Conservation (phyloP, 2,888 invertebrate species). For the Abrostola triplasia region DNA sequence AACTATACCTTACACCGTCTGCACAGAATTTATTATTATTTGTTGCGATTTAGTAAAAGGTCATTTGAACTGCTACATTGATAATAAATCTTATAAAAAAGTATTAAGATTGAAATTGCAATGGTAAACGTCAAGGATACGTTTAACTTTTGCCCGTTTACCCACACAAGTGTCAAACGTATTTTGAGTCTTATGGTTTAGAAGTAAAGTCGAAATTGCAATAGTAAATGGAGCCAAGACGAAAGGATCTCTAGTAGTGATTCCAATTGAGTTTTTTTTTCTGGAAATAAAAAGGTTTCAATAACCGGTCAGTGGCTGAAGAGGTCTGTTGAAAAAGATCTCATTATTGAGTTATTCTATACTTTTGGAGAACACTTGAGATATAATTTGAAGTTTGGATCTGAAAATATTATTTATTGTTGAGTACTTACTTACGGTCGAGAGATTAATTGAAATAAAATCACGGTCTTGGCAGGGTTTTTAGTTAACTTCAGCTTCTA, state of each 20-base stretch:
- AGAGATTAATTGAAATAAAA: conserved; percentile 14
- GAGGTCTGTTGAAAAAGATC: conserved; percentile 54
- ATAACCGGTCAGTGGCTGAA: conserved; percentile 69
- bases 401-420: conserved; percentile 26
- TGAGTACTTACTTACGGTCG: conserved; percentile 14
- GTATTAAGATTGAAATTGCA: conserved; percentile 35
- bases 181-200: background rate
- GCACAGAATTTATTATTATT: conserved; percentile 25
- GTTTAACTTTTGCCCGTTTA: conserved; percentile 27
- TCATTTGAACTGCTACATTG: background rate
- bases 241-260: conserved; percentile 51
- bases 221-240: conserved; percentile 52
- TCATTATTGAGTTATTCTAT: conserved; percentile 61
- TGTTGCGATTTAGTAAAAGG: conserved; percentile 8
- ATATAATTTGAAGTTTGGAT: conserved; percentile 32
- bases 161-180: background rate
- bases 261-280: conserved; percentile 68
- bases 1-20: conserved; percentile 47
- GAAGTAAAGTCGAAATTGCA: conserved; percentile 51
- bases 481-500: too few species aligned
- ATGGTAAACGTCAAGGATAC: conserved; percentile 27
- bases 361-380: conserved; percentile 53
- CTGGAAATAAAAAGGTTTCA: conserved; percentile 68
- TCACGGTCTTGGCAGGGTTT: too few species aligned
- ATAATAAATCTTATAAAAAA: conserved; percentile 11